Conservation (phyloP, 92 coral and sea anemone genomes). For the Siderastrea siderea region DNA sequence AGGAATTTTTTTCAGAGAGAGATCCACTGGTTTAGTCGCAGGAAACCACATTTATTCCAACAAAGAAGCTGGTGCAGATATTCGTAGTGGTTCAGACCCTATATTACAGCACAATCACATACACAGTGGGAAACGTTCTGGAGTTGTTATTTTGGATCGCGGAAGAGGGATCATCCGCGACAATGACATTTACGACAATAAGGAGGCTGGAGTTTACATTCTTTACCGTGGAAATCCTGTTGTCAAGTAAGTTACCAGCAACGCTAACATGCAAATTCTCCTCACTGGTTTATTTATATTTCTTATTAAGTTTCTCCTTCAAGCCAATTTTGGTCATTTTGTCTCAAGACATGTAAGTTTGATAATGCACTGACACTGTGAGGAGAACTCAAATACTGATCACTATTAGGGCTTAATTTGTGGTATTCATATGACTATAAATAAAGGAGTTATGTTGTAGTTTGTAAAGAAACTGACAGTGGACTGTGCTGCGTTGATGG, state of each 20-base stretch:
- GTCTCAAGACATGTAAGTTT: too few species aligned
- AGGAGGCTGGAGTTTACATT: conserved; percentile 95
- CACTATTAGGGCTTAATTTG: too few species aligned
- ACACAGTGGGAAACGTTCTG: conserved; percentile 92
- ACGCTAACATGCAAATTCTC: too few species aligned
- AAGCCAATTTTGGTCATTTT: too few species aligned
- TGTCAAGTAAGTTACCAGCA: conserved; percentile 73
- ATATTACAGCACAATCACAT: conserved; percentile 95
- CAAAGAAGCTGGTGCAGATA: conserved; percentile 95
- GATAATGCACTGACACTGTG: too few species aligned
- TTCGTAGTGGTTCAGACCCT: conserved; percentile 96
- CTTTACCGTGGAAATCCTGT: conserved; percentile 91
- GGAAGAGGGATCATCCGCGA: conserved; percentile 90
- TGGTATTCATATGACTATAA: too few species aligned
- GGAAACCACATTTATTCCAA: conserved; percentile 92
- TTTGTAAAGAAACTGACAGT: too few species aligned
- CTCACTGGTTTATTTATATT: too few species aligned
- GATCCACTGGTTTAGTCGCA: conserved; percentile 93
- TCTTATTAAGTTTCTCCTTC: too few species aligned
- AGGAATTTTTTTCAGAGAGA: conserved; percentile 93
- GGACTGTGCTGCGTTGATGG: too few species aligned
- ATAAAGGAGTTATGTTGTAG: too few species aligned
- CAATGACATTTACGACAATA: conserved; percentile 96
- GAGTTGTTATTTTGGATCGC: conserved; percentile 94
- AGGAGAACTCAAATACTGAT: too few species aligned